Conservation (phyloP, 2,797 vertebrate genomes). For the Liparis tanakae region DNA sequence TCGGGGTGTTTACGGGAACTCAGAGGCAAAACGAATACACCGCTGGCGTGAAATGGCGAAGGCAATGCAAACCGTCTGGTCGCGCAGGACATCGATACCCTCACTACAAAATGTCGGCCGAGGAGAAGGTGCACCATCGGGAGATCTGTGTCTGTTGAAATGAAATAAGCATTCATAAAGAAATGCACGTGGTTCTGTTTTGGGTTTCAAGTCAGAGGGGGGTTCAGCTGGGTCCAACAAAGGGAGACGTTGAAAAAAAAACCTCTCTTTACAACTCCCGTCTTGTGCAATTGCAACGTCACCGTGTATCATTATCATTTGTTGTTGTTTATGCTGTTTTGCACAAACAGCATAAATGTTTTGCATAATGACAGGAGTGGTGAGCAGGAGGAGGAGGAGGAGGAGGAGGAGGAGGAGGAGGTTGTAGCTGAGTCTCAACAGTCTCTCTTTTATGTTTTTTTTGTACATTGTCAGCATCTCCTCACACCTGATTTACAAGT, state of each 20-base stretch:
- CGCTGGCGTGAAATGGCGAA: constrained; percentile 55
- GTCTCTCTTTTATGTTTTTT: constrained; percentile 46
- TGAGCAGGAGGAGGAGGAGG: constrained; percentile 35
- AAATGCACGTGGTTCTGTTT: constrained; percentile 25
- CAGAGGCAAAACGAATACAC: constrained; percentile 44
- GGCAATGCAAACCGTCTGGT: constrained; percentile 38
- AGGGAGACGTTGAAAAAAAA: constrained; percentile 26
- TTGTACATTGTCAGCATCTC: constrained; percentile 12
- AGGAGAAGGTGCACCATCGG: constrained; percentile 34
- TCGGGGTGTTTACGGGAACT: constrained; percentile 59
- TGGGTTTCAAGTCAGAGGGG: constrained; percentile 24
- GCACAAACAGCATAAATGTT: no score
- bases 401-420: constrained; percentile 55
- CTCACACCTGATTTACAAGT: constrained; percentile 19
- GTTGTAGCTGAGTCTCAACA: constrained; percentile 43
- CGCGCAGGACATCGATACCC: constrained; percentile 41
- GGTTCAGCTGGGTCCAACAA: constrained; percentile 22
- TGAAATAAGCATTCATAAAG: constrained; percentile 22
- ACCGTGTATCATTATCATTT: constrained; percentile 68
- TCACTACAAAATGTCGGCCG: constrained; percentile 36
- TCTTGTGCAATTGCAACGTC: constrained; percentile 44
- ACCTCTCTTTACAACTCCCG: constrained; percentile 46
- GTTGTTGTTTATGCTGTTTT: constrained; percentile 67
- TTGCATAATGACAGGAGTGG: constrained; percentile 79
- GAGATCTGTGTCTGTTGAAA: constrained; percentile 28